Evolutionary conservation across 2,113 vertebrate genomes (phyloP).

Genomic region (Astur gentilis): DNA sequence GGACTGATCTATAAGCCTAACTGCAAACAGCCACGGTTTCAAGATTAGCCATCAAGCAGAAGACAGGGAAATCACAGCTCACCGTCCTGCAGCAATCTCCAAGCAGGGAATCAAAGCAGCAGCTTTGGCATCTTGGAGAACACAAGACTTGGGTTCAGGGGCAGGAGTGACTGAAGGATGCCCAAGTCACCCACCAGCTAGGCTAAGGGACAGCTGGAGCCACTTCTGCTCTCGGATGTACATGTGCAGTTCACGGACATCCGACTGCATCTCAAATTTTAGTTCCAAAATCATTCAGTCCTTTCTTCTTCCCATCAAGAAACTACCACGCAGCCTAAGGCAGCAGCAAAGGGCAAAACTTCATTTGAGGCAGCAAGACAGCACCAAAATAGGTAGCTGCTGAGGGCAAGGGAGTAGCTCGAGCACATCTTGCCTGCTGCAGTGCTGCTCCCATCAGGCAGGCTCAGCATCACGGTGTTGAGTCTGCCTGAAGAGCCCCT

Average conservation of each 20-base stretch:
- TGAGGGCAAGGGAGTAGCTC: neutral
- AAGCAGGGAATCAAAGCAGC: neutral
- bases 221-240: neutral
- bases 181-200: neutral
- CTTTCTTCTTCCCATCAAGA: neutral
- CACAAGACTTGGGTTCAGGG: too few relatives aligned
- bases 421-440: neutral
- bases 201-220: neutral
- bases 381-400: neutral
- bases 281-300: neutral
- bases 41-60: neutral
- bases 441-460: neutral
- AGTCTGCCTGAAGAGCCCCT: neutral
- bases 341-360: neutral
- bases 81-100: neutral
- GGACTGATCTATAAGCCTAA: neutral
- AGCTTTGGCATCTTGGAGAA: neutral
- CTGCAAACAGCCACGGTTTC: neutral
- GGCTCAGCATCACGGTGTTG: neutral
- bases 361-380: neutral
- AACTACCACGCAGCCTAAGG: neutral
- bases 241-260: rapidly evolving
- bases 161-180: neutral
- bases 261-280: neutral
- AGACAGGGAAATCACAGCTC: neutral